Percentiles rank a stretch among this genome's conserved stretches.
These are phyloP conservation scores for Eilema caniola DNA, from an alignment of 2,888 invertebrate genomes.

Conservation along the genomic window DNA sequence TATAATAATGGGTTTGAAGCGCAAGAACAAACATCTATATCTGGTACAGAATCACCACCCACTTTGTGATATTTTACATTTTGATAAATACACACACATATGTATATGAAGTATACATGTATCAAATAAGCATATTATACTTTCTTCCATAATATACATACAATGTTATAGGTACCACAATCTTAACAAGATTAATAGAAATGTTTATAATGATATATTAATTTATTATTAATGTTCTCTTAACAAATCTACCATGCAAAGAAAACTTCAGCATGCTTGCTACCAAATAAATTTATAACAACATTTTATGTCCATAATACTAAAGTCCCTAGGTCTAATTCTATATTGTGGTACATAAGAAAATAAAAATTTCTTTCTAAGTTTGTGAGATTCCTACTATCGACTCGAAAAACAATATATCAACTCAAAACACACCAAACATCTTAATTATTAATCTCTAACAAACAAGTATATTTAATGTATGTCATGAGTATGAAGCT, in stretches of 20 bases:
- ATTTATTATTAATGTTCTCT: conserved; percentile 69
- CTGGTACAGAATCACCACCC: conserved; percentile 73
- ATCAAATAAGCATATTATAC: conserved; percentile 72
- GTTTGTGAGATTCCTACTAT: conserved; percentile 64
- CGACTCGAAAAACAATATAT: conserved; percentile 55
- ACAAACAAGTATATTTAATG: conserved; percentile 52
- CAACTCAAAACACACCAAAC: conserved; percentile 52
- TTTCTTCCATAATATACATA: conserved; percentile 79
- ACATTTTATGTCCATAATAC: conserved; percentile 79
- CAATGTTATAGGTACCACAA: conserved; percentile 67
- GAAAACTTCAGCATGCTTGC: conserved; percentile 73
- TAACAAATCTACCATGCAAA: conserved; percentile 81
- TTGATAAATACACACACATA: conserved; percentile 68
- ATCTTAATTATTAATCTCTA: conserved; percentile 39
- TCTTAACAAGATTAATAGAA: conserved; percentile 73
- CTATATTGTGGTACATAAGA: conserved; percentile 60
- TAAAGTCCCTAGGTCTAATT: conserved; percentile 68
- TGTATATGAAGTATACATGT: conserved; percentile 63
- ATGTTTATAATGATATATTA: conserved; percentile 72
- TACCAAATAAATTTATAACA: conserved; percentile 76
- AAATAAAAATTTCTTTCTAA: conserved; percentile 63
- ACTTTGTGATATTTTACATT: conserved; percentile 72
- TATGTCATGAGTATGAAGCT: conserved; percentile 51
- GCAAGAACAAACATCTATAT: conserved; percentile 77
- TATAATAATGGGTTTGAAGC: conserved; percentile 82